Evolutionary conservation across 1,140 invertebrate genomes (phyloP), one percentile per base, ranked within the genome.

Genomic region (Tetraneura akinire): DNA sequence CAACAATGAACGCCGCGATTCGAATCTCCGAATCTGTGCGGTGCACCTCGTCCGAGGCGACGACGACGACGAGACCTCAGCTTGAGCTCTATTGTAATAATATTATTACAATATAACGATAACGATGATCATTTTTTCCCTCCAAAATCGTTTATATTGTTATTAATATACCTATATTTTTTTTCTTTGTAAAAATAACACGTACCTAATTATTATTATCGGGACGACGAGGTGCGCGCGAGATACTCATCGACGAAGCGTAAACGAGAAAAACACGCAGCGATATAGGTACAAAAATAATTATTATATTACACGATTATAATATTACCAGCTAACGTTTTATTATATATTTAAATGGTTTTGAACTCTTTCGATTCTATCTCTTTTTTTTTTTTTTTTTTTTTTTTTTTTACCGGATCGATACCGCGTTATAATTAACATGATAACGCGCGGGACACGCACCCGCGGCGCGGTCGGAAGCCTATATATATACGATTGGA

Each of bases 1-100:
- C 68, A 71, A 71, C 68, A 71, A 71, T 71, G 68, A 51, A 3
- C 8, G 32, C 45, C 68, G 68, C 68, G 68, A 71, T 71, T 71
- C 45, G 23, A 71, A 71, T 71, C 68, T 71, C 66, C 26, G 66
- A 45, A 23, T n/a, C n/a, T n/a, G n/a, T n/a, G n/a, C n/a, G n/a
- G n/a, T n/a, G n/a, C n/a, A n/a, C n/a, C n/a, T n/a, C n/a, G n/a
- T n/a, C n/a, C n/a, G n/a, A n/a, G n/a, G n/a, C n/a, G n/a, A n/a
- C n/a, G n/a, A n/a, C n/a, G n/a, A n/a, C n/a, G n/a, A n/a, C n/a
- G 32, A 51, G 68, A 45, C 47, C 68, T 71, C 68, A 51, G 68
- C 68, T 71, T 71, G 68, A 71, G 68, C 47, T 23, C 47, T 21
- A 71, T 71, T 71, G 68, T 71, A 49, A 23, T 57, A 57, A 23